Conservation (phyloP, 2,797 vertebrate genomes). For the Cottoperca gobio region DNA sequence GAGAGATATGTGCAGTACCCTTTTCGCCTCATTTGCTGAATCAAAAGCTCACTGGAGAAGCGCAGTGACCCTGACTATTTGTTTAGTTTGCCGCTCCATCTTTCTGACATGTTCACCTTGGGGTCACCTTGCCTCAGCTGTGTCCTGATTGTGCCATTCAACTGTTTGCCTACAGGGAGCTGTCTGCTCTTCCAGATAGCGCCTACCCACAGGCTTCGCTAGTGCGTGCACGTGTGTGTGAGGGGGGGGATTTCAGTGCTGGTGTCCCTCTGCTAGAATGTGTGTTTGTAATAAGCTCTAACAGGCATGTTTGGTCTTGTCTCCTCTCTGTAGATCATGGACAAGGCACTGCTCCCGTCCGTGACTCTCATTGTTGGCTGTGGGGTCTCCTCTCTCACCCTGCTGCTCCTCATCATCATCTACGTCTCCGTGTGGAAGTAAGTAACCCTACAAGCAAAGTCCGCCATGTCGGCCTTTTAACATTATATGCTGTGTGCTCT, state of each 20-base stretch:
- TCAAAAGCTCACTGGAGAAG: conserved; percentile 63
- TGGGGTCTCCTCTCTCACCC: conserved; percentile 97
- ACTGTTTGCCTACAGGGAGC: conserved; percentile 74
- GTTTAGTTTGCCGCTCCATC: conserved; percentile 71
- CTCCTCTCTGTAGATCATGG: conserved; percentile 90
- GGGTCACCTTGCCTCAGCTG: conserved; percentile 84
- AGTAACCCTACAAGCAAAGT: conserved; percentile 62
- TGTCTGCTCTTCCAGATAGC: conserved; percentile 77
- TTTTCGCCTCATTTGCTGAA: conserved; percentile 72
- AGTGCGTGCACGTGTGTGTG: conserved; percentile 28
- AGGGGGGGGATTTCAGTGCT: conserved; percentile 18
- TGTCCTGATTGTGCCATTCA: conserved; percentile 86
- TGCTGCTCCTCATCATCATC: conserved; percentile 98
- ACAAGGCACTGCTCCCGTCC: conserved; percentile 93
- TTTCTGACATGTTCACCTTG: conserved; percentile 83
- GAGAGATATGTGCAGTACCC: conserved; percentile 58
- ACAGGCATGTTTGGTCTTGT: conserved; percentile 60
- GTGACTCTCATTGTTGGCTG: conserved; percentile 99
- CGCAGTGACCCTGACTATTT: conserved; percentile 61
- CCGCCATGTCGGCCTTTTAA: background rate
- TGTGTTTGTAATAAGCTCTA: conserved; percentile 58
- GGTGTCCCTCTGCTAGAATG: conserved; percentile 38
- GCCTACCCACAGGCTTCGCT: conserved; percentile 41
- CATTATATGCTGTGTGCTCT: background rate
- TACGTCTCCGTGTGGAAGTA: conserved; percentile 99